A percentile compares a stretch with the other conserved stretches of the same genome.
Evolutionary conservation across 2,797 vertebrate genomes (phyloP).

Genomic region (Anguilla obscura): DNA sequence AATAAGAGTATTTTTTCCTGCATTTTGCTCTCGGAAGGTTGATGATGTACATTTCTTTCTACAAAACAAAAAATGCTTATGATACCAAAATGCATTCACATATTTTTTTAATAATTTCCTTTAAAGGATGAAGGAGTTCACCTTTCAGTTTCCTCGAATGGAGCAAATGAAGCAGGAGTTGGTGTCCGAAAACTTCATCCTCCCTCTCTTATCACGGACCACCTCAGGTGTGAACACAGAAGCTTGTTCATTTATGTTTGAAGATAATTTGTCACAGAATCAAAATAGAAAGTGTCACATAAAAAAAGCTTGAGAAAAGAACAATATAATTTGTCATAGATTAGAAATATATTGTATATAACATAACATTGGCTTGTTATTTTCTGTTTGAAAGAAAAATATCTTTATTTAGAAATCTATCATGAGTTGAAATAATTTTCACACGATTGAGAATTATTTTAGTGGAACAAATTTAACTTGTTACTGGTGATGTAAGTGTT

Average conservation of each 20-base stretch:
- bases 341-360: no score
- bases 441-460: not conserved
- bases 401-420: no score
- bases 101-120: not conserved
- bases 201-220: constrained; percentile 52
- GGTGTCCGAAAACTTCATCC: constrained; percentile 52
- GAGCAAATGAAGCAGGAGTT: constrained; percentile 13
- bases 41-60: not conserved
- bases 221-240: no score
- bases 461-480: not conserved
- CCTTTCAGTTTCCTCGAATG: constrained; percentile 45
- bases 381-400: no score
- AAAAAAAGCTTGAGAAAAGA: no score
- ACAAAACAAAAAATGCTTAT: not conserved
- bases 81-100: not conserved
- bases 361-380: no score
- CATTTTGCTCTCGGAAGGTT: not conserved
- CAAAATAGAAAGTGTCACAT: not conserved
- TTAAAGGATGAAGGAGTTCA: constrained; percentile 58
- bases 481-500: no score
- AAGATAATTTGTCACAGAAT: not conserved
- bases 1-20: not conserved
- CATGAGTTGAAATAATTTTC: not conserved
- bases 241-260: not conserved
- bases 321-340: no score